Evolutionary conservation across 2,797 vertebrate species (phyloP).

Genomic region (Acomys russatus): DNA sequence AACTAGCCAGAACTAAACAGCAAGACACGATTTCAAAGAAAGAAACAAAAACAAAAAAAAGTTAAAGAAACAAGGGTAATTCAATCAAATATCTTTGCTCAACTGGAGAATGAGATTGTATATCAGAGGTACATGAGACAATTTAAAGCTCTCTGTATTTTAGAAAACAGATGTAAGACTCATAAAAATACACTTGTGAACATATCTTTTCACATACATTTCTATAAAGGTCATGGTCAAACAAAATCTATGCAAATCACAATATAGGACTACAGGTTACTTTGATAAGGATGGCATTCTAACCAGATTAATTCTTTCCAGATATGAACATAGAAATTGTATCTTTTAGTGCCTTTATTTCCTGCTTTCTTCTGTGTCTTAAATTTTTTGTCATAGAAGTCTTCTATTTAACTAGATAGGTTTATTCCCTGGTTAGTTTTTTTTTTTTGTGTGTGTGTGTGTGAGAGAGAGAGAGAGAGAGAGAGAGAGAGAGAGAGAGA

Average conservation of each 20-base stretch:
- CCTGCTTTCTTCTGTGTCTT: neutral
- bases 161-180: neutral
- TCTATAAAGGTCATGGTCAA: fast-evolving
- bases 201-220: fast-evolving
- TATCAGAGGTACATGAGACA: neutral
- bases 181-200: neutral
- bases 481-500: too few relatives aligned
- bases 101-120: neutral
- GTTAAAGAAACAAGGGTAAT: neutral
- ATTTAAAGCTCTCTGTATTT: neutral
- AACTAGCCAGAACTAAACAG: neutral
- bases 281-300: neutral
- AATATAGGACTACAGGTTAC: neutral
- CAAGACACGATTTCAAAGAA: neutral
- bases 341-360: neutral
- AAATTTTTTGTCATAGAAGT: neutral
- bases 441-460: neutral
- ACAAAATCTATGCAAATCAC: neutral
- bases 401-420: neutral
- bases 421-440: neutral
- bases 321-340: too few relatives aligned
- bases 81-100: neutral
- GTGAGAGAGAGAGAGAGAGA: too few relatives aligned
- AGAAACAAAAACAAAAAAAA: neutral
- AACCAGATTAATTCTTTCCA: neutral